A percentile compares a stretch with the other conserved stretches of the same genome.
Evolutionary conservation across 2,888 invertebrate species (phyloP).

Genomic region (Silvanus unidentatus): DNA sequence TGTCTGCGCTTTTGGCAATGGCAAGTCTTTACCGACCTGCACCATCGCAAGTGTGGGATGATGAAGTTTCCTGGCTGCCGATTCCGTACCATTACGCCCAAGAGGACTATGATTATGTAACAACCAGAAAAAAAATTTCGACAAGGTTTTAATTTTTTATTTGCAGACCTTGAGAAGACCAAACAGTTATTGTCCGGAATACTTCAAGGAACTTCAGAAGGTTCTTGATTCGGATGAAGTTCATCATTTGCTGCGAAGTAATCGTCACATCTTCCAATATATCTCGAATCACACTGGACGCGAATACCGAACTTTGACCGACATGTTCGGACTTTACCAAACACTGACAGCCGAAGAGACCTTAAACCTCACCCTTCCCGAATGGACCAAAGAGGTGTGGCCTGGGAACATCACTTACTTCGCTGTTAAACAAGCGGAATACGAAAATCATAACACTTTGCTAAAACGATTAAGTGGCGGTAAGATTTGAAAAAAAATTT

Average conservation of each 20-base stretch:
- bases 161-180: constrained; percentile 35
- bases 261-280: constrained; percentile 29
- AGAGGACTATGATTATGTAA: constrained; percentile 34
- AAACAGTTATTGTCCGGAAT: constrained; percentile 37
- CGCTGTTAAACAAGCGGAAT: constrained; percentile 41
- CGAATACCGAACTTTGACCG: constrained; percentile 22
- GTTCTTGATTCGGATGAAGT: constrained; percentile 29
- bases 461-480: constrained; percentile 47
- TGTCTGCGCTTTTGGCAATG: constrained; percentile 63
- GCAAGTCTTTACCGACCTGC: constrained; percentile 64
- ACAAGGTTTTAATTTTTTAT: neutral
- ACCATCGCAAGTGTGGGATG: constrained; percentile 47
- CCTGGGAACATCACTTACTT: constrained; percentile 38
- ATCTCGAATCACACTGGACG: constrained; percentile 32
- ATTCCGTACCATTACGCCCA: constrained; percentile 47
- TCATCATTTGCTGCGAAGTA: constrained; percentile 24
- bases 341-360: constrained; percentile 38
- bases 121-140: constrained; percentile 5
- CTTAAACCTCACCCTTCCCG: constrained; percentile 43
- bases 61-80: constrained; percentile 54
- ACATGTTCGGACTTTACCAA: constrained; percentile 37
- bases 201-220: constrained; percentile 33
- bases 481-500: constrained; percentile 23
- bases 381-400: constrained; percentile 43
- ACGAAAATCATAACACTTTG: constrained; percentile 40